Base-by-base conservation (phyloP, 2,888 invertebrate genomes). In the Antitype chi region DNA sequence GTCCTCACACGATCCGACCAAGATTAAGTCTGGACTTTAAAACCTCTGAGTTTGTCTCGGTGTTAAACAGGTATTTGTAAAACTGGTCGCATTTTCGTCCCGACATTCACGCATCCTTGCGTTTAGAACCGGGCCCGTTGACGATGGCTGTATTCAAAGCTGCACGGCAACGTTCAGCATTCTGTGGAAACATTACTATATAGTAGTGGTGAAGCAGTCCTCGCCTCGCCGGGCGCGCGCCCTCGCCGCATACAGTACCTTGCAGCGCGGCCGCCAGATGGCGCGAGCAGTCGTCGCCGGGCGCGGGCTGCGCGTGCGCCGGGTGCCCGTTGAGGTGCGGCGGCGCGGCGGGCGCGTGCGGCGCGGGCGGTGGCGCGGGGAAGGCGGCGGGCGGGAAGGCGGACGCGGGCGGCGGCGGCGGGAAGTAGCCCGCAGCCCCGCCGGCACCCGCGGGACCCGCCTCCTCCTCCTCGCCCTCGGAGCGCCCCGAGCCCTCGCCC, bases 391-490 rank as follows among this genome's bases (percentile, higher is more conserved):
- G 88, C 78, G 90, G 87, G 90, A 87, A 88, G 88, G 90, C 86
- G 87, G 91, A 86, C 91, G 89, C 76, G 89, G 90, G 89, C 78
- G 90, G 89, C 79, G 91, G 92, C 89, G 92, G 96, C 89, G 95
- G 94, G 93, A 91, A 91, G 89, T 88, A 86, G 81, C 86, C 90
- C 78, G 89, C 91, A 80, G 60, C 60, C 32, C 86, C 89, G 53
- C 89, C 90, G 78, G 86, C 78, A 81, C 90, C 89, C 2, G 43
- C 62, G 78, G 85, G 76, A 84, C 90, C 89, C 94, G 93, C 82
- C 90, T 95, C 97, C 86, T 98, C 98, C 89, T 98, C 98, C 90
- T 98, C 98, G 69, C 97, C 97, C 90, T 98, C 98, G 63, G 97
- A 97, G 66, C 97, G 97, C 7, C 96, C 96, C 63, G 96, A 97